Evolutionary conservation across 2,113 vertebrate genomes (phyloP).

Genomic region (Aegithalos caudatus): DNA sequence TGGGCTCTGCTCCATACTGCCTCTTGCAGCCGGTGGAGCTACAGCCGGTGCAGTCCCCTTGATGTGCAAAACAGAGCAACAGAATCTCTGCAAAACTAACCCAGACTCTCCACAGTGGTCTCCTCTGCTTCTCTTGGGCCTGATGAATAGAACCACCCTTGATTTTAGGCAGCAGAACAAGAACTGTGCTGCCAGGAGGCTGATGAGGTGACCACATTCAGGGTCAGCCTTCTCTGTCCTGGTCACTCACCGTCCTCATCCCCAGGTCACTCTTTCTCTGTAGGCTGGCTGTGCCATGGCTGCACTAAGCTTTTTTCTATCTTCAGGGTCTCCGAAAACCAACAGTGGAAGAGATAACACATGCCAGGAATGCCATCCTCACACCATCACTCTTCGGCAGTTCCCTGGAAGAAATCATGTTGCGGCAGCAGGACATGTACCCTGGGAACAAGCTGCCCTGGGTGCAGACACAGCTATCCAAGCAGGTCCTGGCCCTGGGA

Average conservation of each 20-base stretch:
- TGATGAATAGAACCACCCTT: neutral
- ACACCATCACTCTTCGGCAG: slow-evolving; percentile 87
- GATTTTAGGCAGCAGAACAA: neutral
- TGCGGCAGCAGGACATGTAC: slow-evolving; percentile 82
- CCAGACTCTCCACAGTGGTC: neutral
- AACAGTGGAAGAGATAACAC: slow-evolving; percentile 84
- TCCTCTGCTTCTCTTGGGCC: neutral
- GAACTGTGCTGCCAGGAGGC: neutral
- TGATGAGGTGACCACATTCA: rapidly evolving
- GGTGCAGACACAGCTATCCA: slow-evolving; percentile 90
- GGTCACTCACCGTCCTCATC: rapidly evolving
- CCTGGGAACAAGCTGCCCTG: slow-evolving; percentile 85
- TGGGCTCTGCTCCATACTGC: neutral
- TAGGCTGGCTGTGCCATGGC: neutral
- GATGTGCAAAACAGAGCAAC: neutral
- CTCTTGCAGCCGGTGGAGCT: neutral
- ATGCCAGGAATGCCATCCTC: slow-evolving; percentile 83
- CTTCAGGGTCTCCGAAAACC: slow-evolving; percentile 86
- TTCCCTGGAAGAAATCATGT: slow-evolving; percentile 88
- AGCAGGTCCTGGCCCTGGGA: slow-evolving; percentile 84
- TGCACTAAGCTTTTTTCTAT: neutral
- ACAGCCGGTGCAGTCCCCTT: neutral
- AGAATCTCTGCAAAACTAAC: neutral
- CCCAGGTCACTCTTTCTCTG: too few species aligned
- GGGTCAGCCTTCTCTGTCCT: neutral